A percentile compares a stretch with the other conserved stretches of the same genome.
Evolutionary conservation across 2,888 invertebrate genomes (phyloP).

Genomic region (Thecophora atra): DNA sequence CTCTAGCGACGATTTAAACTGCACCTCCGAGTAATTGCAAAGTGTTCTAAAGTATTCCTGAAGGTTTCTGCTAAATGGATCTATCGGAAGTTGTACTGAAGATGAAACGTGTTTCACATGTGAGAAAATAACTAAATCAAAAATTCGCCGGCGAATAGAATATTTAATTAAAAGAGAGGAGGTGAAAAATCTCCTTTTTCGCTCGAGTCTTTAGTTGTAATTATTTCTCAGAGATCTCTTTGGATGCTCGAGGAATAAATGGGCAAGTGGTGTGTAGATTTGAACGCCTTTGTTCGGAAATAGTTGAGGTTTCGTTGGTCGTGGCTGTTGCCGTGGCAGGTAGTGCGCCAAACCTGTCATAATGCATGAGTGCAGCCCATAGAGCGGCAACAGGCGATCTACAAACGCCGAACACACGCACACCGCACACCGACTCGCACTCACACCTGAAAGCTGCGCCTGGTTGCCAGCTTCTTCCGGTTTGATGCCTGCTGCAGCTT

Average conservation of each 20-base stretch:
- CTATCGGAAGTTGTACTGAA: too few species aligned
- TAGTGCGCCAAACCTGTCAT: slow-evolving; percentile 16
- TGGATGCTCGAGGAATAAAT: background rate
- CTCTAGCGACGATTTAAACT: too few species aligned
- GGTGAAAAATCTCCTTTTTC: background rate
- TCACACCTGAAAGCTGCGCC: slow-evolving; percentile 1
- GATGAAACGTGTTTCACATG: too few species aligned
- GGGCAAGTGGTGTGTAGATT: background rate
- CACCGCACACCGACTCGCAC: background rate
- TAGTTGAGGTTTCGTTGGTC: background rate
- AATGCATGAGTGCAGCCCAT: slow-evolving; percentile 23
- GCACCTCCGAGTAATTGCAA: too few species aligned
- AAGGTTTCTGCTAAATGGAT: too few species aligned
- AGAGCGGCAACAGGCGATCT: background rate
- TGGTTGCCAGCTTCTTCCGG: slow-evolving; percentile 15
- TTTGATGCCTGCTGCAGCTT: background rate
- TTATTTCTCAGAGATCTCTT: background rate
- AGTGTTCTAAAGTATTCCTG: too few species aligned
- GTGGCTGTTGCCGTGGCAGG: slow-evolving; percentile 3
- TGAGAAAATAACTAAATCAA: too few species aligned
- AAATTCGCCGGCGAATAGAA: background rate
- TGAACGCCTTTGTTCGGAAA: background rate
- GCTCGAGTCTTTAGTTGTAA: background rate
- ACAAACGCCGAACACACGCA: slow-evolving; percentile 37
- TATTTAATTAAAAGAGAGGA: background rate